Evolutionary conservation across 1,140 invertebrate species (phyloP).

Genomic region (Drosophila nigrodunni): DNA sequence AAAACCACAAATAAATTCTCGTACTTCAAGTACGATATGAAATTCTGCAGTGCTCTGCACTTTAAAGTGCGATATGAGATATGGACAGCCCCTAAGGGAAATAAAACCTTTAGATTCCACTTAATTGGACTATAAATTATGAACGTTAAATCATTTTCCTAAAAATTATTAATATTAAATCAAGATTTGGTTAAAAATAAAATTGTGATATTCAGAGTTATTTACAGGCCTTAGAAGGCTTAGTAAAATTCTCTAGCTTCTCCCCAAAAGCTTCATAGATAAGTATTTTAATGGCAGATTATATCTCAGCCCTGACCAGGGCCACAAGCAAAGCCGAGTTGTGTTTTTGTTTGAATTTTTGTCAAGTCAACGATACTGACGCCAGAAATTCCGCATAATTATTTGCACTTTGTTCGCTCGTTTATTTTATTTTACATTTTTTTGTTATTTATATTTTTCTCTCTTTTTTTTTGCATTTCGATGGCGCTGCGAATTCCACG

Average conservation of each 20-base stretch:
- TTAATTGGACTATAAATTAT: slow-evolving; percentile 2
- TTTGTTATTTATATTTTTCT: no score
- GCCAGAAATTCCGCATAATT: slow-evolving; percentile 48
- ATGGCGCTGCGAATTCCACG: slow-evolving; percentile 50
- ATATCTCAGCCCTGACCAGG: slow-evolving; percentile 44
- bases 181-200: no score
- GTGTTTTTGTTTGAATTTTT: slow-evolving; percentile 10
- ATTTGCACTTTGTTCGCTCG: slow-evolving; percentile 50
- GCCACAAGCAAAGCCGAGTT: slow-evolving; percentile 16
- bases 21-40: slow-evolving; percentile 44
- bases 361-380: slow-evolving; percentile 33
- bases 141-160: no score
- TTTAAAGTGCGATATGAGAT: slow-evolving; percentile 21
- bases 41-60: slow-evolving; percentile 31
- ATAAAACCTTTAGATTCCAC: slow-evolving; percentile 3
- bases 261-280: not conserved
- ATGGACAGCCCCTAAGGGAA: not conserved
- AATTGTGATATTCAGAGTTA: no score
- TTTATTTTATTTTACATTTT: not conserved
- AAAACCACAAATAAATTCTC: slow-evolving; percentile 68
- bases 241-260: not conserved
- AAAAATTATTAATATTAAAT: no score
- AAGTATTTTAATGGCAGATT: slow-evolving; percentile 9
- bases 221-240: no score
- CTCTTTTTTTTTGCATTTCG: slow-evolving; percentile 49